Conservation (phyloP, 1,140 invertebrate genomes). For the Pollicipes pollicipes region DNA sequence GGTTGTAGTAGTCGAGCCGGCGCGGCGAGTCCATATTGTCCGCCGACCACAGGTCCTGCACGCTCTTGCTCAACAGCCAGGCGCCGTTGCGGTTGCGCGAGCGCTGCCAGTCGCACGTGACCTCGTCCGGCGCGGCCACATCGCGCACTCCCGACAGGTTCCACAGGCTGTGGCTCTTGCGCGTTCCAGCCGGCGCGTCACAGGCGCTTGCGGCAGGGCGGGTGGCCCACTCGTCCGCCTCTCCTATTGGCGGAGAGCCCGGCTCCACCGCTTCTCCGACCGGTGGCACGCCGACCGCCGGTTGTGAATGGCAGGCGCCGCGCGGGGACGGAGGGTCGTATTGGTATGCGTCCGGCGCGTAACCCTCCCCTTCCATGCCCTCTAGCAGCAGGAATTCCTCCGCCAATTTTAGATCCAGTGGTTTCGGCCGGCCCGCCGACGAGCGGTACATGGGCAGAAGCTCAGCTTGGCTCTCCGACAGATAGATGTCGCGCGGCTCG, state of each 20-base stretch:
- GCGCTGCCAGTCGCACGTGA: not conserved
- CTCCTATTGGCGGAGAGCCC: not conserved
- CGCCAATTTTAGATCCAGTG: not conserved
- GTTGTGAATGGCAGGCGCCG: not conserved
- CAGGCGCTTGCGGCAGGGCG: too few relatives aligned
- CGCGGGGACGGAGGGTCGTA: not conserved
- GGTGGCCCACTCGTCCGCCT: not conserved
- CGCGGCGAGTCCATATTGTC: not conserved
- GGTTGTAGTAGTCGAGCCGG: not conserved
- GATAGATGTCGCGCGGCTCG: constrained; percentile 3
- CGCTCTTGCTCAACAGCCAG: not conserved
- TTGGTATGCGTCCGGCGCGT: not conserved
- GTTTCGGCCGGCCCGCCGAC: not conserved
- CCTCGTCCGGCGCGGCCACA: not conserved
- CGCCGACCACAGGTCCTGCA: not conserved
- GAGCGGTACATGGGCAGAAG: not conserved
- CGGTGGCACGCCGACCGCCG: not conserved
- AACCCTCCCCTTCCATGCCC: not conserved
- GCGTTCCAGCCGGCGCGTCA: not conserved
- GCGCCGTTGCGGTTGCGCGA: not conserved
- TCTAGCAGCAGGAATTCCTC: constrained; percentile 3
- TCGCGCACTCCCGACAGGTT: not conserved
- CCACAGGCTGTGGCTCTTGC: not conserved
- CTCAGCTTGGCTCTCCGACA: not conserved
- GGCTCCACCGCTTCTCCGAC: not conserved